These are phyloP conservation scores for Cherax destructor DNA, from an alignment of 1,140 invertebrate species.

Conservation along the genomic window DNA sequence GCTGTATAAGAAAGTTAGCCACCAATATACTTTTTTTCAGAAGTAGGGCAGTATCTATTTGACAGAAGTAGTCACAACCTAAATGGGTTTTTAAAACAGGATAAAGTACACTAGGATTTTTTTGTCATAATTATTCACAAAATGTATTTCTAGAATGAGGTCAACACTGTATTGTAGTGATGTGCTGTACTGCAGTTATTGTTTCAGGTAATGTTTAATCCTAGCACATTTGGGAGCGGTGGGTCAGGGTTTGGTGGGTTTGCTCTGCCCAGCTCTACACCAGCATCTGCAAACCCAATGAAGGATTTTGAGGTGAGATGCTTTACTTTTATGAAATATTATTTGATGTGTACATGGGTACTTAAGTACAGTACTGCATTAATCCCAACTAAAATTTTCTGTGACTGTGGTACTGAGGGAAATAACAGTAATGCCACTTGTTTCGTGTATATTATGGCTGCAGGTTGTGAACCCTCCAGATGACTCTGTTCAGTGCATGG, in stretches of 20 bases:
- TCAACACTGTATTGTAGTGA: too few species aligned
- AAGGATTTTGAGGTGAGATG: slow-evolving; percentile 92
- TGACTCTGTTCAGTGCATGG: slow-evolving; percentile 94
- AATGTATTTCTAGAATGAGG: too few species aligned
- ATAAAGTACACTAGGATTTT: too few species aligned
- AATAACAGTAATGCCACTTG: neutral
- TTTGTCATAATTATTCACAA: too few species aligned
- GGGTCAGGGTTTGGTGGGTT: slow-evolving; percentile 68
- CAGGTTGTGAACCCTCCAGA: slow-evolving; percentile 88
- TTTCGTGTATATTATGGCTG: slow-evolving; percentile 3
- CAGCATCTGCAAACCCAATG: slow-evolving; percentile 83
- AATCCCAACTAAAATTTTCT: too few species aligned
- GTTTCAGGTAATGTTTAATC: slow-evolving; percentile 57
- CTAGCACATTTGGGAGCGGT: slow-evolving; percentile 65
- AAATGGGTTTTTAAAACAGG: too few species aligned
- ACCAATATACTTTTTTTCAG: too few species aligned
- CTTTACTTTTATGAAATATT: neutral
- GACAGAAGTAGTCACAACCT: too few species aligned
- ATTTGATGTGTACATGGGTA: neutral
- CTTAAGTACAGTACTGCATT: neutral
- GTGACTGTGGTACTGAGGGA: neutral
- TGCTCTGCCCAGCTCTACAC: slow-evolving; percentile 61
- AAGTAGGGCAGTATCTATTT: too few species aligned
- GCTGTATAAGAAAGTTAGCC: too few species aligned
- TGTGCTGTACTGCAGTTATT: too few species aligned